Conservation (phyloP, 2,113 vertebrate genomes). For the Chaetodon auriga region DNA sequence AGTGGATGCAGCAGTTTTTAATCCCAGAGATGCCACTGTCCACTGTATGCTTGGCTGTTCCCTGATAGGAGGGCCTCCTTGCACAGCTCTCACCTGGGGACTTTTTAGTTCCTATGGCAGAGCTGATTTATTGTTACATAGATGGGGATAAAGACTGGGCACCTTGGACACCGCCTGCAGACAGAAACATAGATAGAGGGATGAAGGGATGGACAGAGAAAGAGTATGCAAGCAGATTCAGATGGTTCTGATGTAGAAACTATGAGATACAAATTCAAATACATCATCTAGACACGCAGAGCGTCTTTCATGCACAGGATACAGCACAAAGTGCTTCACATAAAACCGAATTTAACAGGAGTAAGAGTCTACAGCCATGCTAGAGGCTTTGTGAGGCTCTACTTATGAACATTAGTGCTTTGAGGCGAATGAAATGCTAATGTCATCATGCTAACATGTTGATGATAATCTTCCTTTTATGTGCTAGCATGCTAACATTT, state of each 20-base stretch:
- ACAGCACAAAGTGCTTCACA: not conserved
- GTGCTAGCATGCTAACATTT: not conserved
- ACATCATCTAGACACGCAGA: not conserved
- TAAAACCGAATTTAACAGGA: not conserved
- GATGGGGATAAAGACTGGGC: slow-evolving; percentile 61
- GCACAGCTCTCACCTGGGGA: slow-evolving; percentile 68
- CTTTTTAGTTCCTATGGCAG: slow-evolving; percentile 68
- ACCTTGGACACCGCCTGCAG: slow-evolving; percentile 51
- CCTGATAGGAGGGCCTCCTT: slow-evolving; percentile 64
- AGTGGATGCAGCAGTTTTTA: slow-evolving; percentile 81
- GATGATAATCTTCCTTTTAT: not conserved
- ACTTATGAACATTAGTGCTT: no score
- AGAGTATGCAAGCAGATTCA: slow-evolving; percentile 15
- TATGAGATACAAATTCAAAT: slow-evolving; percentile 3
- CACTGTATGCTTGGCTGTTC: slow-evolving; percentile 76
- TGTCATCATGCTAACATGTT: not conserved
- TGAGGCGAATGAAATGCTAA: not conserved
- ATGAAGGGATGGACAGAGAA: not conserved
- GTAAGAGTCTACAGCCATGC: no score
- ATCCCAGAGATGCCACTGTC: slow-evolving; percentile 79
- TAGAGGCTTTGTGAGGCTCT: not conserved
- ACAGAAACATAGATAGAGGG: slow-evolving; percentile 38
- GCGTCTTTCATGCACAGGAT: not conserved
- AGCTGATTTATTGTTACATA: slow-evolving; percentile 70
- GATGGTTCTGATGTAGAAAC: slow-evolving; percentile 5